Evolutionary conservation across 2,888 invertebrate species (phyloP), one percentile per base, ranked within the genome.

Genomic region (Drosophila mimica): DNA sequence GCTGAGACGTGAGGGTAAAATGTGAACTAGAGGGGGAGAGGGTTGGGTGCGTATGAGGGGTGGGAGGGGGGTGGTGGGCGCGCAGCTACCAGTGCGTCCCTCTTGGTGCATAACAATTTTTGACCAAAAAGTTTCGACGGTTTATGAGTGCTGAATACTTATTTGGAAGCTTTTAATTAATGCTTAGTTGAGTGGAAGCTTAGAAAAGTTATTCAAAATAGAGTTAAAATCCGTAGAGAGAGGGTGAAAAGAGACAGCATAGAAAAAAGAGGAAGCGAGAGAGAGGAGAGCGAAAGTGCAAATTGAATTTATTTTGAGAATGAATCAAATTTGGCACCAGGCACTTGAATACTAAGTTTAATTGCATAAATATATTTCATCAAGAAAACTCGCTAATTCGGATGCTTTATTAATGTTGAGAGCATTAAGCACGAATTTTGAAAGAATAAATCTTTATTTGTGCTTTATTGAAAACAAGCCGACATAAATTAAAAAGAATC

Each of bases 131-230:
- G 63, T 72, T 71, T 71, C 38, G 53, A 64, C 59, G 59, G 52
- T 59, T 82, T 62, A 58, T 71, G 71, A 71, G 53, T 71, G 67
- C 66, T 48, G 68, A 81, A 66, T 76, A 68, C 64, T 81, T 76
- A 81, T 81, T 83, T 77, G 66, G 68, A 69, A 64, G 70, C 66
- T 81, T 81, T 83, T 83, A 83, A 81, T 81, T 83, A 81, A 83
- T 61, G 78, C 70, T 71, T 62, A 71, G 62, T 63, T 71, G 51
- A 71, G 71, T 63, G 71, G 58, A 71, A 71, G 62, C 63, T 71
- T 15, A 62, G 33, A 57, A 71, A 71, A 70, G 61, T 61, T 70
- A 70, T 70, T 51, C 56, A 43, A 51, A 70, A 36, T 40, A 30
- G 40, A 54, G 53, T 40, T 48, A 34, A 8, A 17, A 34, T 15